A percentile compares a stretch with the other conserved stretches of the same genome.
These are phyloP conservation scores for Amphimallon solstitiale DNA, from an alignment of 2,888 invertebrate genomes.

Conservation along the genomic window DNA sequence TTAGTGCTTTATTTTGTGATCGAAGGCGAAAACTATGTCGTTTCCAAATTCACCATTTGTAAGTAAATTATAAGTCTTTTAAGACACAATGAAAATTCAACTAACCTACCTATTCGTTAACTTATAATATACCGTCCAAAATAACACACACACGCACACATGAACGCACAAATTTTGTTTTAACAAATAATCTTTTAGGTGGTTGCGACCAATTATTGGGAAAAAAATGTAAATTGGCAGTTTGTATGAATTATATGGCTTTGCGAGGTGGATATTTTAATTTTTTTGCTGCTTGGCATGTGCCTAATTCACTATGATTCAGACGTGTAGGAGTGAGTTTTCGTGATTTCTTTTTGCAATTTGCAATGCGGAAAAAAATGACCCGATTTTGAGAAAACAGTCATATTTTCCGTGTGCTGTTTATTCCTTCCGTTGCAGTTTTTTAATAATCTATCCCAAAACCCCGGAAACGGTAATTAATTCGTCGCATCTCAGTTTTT, in stretches of 20 bases:
- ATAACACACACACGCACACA: slow-evolving; percentile 10
- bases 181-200: slow-evolving; percentile 8
- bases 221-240: slow-evolving; percentile 34
- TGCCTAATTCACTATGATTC: slow-evolving; percentile 36
- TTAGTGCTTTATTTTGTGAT: slow-evolving; percentile 39
- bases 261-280: slow-evolving; percentile 34
- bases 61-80: slow-evolving; percentile 42
- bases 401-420: not conserved
- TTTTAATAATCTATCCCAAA: too few relatives aligned
- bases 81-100: slow-evolving; percentile 39
- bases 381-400: slow-evolving; percentile 12
- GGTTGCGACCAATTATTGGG: not conserved
- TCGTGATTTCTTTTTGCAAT: slow-evolving; percentile 22
- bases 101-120: slow-evolving; percentile 35
- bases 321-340: slow-evolving; percentile 32
- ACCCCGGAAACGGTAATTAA: too few relatives aligned
- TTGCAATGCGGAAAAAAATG: slow-evolving; percentile 18
- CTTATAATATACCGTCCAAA: slow-evolving; percentile 9
- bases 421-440: too few relatives aligned
- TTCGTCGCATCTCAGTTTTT: too few relatives aligned
- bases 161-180: not conserved
- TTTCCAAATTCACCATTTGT: slow-evolving; percentile 50
- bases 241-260: slow-evolving; percentile 26
- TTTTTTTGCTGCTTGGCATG: slow-evolving; percentile 39
- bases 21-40: slow-evolving; percentile 44